phyloP scores from a whole-genome alignment of 1,140 invertebrate genomes.

The Dreissena polymorpha region DNA sequence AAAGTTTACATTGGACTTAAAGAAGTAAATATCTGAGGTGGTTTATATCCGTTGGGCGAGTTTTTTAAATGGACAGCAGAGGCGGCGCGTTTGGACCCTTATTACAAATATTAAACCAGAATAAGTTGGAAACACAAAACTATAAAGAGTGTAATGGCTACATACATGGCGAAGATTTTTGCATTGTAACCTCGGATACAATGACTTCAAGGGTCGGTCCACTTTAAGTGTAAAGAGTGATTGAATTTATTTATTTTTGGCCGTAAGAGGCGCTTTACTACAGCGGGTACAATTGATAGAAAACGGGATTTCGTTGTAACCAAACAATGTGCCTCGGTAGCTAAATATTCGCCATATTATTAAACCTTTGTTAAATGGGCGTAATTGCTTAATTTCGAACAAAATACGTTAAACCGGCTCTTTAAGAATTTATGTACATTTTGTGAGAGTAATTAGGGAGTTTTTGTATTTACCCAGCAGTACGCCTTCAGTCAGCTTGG shows the following conservation, averaged over 20 bases:
- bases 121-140: conserved; percentile 8
- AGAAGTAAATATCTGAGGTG: conserved; percentile 8
- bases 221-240: conserved; percentile 18
- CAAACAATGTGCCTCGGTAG: neutral
- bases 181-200: conserved; percentile 9
- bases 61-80: neutral
- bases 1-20: conserved; percentile 15
- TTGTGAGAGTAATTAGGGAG: conserved; percentile 35
- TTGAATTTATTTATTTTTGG: conserved; percentile 38
- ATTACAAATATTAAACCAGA: conserved; percentile 42
- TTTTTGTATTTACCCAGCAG: conserved; percentile 32
- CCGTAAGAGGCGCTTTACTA: conserved; percentile 10
- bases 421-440: conserved; percentile 41
- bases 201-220: conserved; percentile 1
- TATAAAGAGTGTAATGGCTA: conserved; percentile 24
- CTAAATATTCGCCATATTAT: conserved; percentile 18
- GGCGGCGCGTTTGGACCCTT: neutral
- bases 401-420: conserved; percentile 21
- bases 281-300: conserved; percentile 35
- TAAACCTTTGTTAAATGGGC: conserved; percentile 32
- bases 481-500: neutral
- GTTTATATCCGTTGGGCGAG: no score
- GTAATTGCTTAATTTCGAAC: conserved; percentile 33
- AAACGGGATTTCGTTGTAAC: conserved; percentile 13
- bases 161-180: neutral